Percentiles rank a stretch among this genome's conserved stretches.
These are phyloP conservation scores for Andrena flavipes DNA, from an alignment of 2,888 invertebrate genomes.

Conservation along the genomic window DNA sequence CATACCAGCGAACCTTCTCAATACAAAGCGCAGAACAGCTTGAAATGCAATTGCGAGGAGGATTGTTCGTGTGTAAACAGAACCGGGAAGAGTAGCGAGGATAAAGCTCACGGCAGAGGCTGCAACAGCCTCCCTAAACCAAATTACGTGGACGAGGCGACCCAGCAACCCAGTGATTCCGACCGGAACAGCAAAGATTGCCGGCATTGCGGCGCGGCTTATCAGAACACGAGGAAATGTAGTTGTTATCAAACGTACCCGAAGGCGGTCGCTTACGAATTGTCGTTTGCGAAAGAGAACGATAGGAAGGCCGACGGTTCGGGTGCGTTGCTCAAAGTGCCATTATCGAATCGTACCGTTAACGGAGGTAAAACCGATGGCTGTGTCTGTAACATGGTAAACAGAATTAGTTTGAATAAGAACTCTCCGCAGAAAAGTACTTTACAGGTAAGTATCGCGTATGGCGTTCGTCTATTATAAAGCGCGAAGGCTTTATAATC, in stretches of 20 bases:
- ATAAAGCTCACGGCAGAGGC: conserved; percentile 43
- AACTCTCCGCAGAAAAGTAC: conserved; percentile 63
- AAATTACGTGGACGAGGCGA: conserved; percentile 50
- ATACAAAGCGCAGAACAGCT: conserved; percentile 65
- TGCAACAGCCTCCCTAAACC: conserved; percentile 36
- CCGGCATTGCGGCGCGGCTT: conserved; percentile 76
- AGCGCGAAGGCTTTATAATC: no score
- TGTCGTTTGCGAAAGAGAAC: conserved; percentile 81
- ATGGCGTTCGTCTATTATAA: background rate
- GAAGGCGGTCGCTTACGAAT: conserved; percentile 85
- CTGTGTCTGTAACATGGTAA: conserved; percentile 72
- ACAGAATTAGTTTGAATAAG: conserved; percentile 43
- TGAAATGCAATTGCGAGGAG: conserved; percentile 70
- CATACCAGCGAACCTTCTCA: conserved; percentile 40
- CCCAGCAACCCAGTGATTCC: conserved; percentile 30
- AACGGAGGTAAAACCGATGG: conserved; percentile 58
- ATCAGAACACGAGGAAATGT: conserved; percentile 76
- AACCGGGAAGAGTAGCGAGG: conserved; percentile 46
- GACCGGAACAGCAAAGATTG: conserved; percentile 74
- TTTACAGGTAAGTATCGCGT: conserved; percentile 70
- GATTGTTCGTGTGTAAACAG: conserved; percentile 69
- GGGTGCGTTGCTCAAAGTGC: conserved; percentile 48
- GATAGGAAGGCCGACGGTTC: conserved; percentile 54
- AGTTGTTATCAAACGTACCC: conserved; percentile 77
- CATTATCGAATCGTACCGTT: conserved; percentile 53